phyloP scores from a whole-genome alignment of 2,113 vertebrate species.

The Polypterus bichir region DNA sequence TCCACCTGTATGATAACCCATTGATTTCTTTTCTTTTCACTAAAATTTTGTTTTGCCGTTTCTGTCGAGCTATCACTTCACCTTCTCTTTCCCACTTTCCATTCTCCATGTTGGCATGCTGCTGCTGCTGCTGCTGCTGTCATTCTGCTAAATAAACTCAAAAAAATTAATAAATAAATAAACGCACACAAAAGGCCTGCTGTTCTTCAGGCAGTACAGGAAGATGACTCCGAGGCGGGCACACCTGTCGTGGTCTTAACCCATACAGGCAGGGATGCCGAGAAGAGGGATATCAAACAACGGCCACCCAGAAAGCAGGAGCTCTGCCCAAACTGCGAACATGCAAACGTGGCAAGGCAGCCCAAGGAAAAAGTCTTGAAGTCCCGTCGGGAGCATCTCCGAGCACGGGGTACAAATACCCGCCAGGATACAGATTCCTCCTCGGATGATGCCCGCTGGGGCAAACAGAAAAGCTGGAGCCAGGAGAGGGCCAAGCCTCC shows the following conservation, averaged over 20 bases:
- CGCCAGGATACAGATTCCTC: constrained; percentile 46
- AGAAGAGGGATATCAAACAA: constrained; percentile 65
- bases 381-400: constrained; percentile 31
- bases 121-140: constrained; percentile 8
- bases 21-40: constrained; percentile 11
- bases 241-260: constrained; percentile 48
- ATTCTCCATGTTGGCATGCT: constrained; percentile 42
- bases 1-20: neutral
- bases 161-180: too few relatives aligned
- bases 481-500: constrained; percentile 53
- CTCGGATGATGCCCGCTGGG: constrained; percentile 55
- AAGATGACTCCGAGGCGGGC: constrained; percentile 55
- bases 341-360: constrained; percentile 35
- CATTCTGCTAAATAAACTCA: neutral
- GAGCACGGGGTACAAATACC: constrained; percentile 34
- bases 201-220: constrained; percentile 56
- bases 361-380: constrained; percentile 30
- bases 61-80: constrained; percentile 21
- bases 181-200: constrained; percentile 50
- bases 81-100: constrained; percentile 31
- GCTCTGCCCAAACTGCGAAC: constrained; percentile 38
- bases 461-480: constrained; percentile 61
- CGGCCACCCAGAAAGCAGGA: constrained; percentile 58
- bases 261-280: constrained; percentile 42
- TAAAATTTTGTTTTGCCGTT: constrained; percentile 9